A percentile compares a stretch with the other conserved stretches of the same genome.
These are phyloP conservation scores for Fukomys damarensis DNA, from an alignment of 2,113 vertebrate species.

Conservation along the genomic window DNA sequence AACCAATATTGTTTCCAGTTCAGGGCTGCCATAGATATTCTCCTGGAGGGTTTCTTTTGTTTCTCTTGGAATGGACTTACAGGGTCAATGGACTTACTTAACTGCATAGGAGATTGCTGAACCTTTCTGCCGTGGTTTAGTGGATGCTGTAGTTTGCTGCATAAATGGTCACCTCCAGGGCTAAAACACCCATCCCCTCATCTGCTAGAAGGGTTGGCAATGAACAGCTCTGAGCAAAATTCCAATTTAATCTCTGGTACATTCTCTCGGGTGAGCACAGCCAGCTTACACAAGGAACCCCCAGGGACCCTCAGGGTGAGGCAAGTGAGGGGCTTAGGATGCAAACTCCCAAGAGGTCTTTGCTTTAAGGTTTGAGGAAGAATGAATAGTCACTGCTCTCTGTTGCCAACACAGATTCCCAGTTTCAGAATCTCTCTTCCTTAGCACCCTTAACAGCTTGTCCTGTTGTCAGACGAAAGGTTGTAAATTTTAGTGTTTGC, in stretches of 20 bases:
- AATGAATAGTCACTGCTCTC: not conserved
- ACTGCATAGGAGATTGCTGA: not conserved
- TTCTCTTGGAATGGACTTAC: not conserved
- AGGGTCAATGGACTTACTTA: not conserved
- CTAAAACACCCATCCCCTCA: not conserved
- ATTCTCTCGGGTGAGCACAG: not conserved
- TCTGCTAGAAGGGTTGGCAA: not conserved
- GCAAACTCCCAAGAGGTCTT: not conserved
- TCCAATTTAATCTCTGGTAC: not conserved
- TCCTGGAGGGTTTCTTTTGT: not conserved
- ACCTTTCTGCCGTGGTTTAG: not conserved
- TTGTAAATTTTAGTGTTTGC: not conserved
- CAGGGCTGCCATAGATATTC: not conserved
- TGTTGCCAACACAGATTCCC: not conserved
- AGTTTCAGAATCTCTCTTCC: not conserved
- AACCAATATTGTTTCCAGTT: not conserved
- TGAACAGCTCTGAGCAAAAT: not conserved
- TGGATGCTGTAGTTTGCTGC: too few relatives aligned
- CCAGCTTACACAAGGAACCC: not conserved
- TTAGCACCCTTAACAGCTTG: not conserved
- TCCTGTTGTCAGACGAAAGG: not conserved
- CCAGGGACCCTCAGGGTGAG: not conserved
- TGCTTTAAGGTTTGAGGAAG: not conserved
- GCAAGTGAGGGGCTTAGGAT: not conserved
- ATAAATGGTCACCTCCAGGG: not conserved